Base-by-base conservation (phyloP, 2,113 vertebrate genomes). In the Austrofundulus limnaeus region DNA sequence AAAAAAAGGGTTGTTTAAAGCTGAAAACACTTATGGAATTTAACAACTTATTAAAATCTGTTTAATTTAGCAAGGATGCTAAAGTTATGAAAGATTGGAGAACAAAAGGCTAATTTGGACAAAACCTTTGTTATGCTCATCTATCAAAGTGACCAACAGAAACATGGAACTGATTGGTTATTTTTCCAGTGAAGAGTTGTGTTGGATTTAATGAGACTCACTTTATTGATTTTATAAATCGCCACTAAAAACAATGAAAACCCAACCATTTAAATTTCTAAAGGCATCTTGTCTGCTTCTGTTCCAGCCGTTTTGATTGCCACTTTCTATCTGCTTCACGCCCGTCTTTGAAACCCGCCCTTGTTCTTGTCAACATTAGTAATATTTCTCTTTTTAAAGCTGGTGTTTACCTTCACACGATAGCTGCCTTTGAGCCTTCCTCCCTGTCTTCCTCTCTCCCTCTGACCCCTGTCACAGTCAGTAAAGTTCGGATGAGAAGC, bases 381-480 rank as follows among this genome's bases (percentile, higher is more conserved):
- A 51, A 83, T 20, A 11, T 50, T 73, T 70, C 72, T 70, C 51
- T 45, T 39, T 66, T 46, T 53, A n/a, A 56, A 64, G 74, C 70
- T 31, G 51, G 51, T 73, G 64, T 83, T 79, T 85, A 70, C 66
- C 70, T 72, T 15, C 2, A 24, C 60, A 61, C 8, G 46, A 60
- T 39, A 55, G 37, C 71, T 67, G 48, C 59, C 66, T 75, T 20
- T 63, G 23, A 53, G 49, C 56, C 69, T 47, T 47, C 76, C 45
- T 74, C 59, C 51, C 41, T 28, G 31, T 66, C 47, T 65, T 67
- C 42, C 65, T 78, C 45, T 57, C 25, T 78, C 62, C 72, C 75
- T 86, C 87, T 90, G 91, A 92, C 91, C 90, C 90, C 89, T 92
- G 88, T 84, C 81, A 83, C 85, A 85, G 82, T 86, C 86, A 82